Evolutionary conservation across 2,797 vertebrate species (phyloP).

Genomic region (Buphagus erythrorhynchus): DNA sequence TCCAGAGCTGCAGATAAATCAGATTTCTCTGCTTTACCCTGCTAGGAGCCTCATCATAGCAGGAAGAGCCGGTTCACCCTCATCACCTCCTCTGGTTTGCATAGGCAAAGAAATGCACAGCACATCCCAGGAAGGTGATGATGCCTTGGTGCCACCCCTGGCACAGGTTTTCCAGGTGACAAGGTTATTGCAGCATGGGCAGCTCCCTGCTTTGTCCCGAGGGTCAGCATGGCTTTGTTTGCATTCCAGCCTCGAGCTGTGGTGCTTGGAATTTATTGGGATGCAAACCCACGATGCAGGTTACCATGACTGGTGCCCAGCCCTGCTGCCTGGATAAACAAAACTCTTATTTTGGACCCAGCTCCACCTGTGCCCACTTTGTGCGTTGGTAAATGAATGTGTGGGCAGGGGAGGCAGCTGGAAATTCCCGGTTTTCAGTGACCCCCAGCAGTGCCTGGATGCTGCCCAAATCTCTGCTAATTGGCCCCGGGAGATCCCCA

Average conservation of each 20-base stretch:
- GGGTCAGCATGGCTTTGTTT: background rate
- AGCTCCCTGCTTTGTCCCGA: background rate
- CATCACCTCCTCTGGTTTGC: background rate
- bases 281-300: background rate
- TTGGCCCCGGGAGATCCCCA: slow-evolving; percentile 56
- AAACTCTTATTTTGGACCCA: background rate
- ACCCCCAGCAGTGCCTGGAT: slow-evolving; percentile 37
- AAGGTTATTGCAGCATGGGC: background rate
- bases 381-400: background rate
- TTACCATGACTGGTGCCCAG: background rate
- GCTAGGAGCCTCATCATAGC: fast-evolving
- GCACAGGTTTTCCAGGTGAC: background rate
- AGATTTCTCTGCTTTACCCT: background rate
- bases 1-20: background rate
- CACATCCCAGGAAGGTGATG: background rate
- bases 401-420: background rate
- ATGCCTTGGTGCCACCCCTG: background rate
- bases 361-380: background rate
- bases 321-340: slow-evolving; percentile 21
- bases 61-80: background rate
- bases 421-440: background rate
- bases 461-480: slow-evolving; percentile 69
- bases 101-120: background rate
- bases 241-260: background rate
- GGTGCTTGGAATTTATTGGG: background rate